Evolutionary conservation across 1,140 invertebrate species (phyloP).

Genomic region (Cyclargus thomasi): DNA sequence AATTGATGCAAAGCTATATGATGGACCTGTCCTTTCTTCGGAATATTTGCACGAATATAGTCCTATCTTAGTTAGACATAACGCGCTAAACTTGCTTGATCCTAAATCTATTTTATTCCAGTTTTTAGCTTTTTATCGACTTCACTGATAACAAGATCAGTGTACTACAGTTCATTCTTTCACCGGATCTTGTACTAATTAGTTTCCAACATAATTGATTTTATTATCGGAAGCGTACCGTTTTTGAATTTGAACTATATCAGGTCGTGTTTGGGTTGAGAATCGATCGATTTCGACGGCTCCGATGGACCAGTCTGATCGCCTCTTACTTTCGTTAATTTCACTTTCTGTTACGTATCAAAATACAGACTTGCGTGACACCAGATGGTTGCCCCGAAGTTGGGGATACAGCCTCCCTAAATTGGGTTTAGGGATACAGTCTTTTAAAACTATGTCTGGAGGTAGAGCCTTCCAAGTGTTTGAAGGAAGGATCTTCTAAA

Average conservation of each 20-base stretch:
- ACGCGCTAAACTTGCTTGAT: no score
- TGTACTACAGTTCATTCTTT: background rate
- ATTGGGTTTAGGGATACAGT: no score
- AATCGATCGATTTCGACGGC: slow-evolving; percentile 38
- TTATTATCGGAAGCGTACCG: background rate
- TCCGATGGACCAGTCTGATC: slow-evolving; percentile 45
- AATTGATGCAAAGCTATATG: no score
- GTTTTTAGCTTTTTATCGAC: no score
- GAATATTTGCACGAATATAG: no score
- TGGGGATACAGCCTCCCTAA: no score
- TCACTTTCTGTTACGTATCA: slow-evolving; percentile 52
- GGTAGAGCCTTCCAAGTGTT: no score
- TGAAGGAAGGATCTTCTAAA: no score
- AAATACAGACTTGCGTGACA: slow-evolving; percentile 30
- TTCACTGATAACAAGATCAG: background rate
- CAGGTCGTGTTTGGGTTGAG: slow-evolving; percentile 30
- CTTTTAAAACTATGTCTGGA: no score
- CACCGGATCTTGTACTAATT: slow-evolving; percentile 11
- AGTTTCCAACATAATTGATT: slow-evolving; percentile 15
- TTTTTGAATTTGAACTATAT: slow-evolving; percentile 21
- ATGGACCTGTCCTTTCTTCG: no score
- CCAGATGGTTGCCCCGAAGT: background rate
- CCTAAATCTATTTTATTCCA: no score
- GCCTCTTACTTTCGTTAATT: slow-evolving; percentile 69
- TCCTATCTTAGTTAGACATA: no score